Conservation (phyloP, 2,888 invertebrate genomes). For the Tenthredo distinguenda region DNA sequence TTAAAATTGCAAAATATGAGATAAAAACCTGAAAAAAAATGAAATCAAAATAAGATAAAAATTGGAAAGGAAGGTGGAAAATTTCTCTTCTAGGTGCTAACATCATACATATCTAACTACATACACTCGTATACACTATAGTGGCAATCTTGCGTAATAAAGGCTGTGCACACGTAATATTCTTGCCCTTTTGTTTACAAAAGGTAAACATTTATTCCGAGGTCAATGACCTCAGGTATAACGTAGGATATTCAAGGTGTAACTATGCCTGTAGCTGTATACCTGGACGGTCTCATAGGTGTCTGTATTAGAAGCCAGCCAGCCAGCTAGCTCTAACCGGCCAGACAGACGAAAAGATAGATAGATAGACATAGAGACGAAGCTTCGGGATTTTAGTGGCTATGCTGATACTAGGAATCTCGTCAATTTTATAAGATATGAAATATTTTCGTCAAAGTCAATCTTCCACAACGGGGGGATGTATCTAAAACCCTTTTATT, state of each 20-base stretch:
- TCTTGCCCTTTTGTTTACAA: conserved; percentile 25
- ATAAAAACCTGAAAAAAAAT: not conserved
- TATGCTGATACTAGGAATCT: not conserved
- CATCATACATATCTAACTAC: not conserved
- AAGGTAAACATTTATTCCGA: conserved; percentile 31
- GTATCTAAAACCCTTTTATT: not conserved
- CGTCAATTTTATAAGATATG: not conserved
- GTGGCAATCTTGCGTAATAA: conserved; percentile 27
- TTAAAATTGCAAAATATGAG: not conserved
- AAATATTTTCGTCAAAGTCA: not conserved
- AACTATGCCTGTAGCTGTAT: not conserved
- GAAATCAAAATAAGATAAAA: not conserved
- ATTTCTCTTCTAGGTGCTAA: conserved; percentile 9
- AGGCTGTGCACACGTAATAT: conserved; percentile 22
- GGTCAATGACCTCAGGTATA: conserved; percentile 9
- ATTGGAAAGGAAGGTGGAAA: not conserved
- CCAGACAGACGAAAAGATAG: not conserved
- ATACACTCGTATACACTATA: not conserved
- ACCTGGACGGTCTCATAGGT: not conserved
- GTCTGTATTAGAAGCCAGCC: not conserved
- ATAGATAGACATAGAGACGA: not conserved
- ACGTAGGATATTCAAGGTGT: not conserved
- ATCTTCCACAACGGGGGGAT: not conserved
- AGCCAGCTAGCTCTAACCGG: not conserved
- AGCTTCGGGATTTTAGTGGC: not conserved